These are phyloP conservation scores for Philopotamus ludificatus DNA, from an alignment of 1,140 invertebrate genomes.

Conservation along the genomic window DNA sequence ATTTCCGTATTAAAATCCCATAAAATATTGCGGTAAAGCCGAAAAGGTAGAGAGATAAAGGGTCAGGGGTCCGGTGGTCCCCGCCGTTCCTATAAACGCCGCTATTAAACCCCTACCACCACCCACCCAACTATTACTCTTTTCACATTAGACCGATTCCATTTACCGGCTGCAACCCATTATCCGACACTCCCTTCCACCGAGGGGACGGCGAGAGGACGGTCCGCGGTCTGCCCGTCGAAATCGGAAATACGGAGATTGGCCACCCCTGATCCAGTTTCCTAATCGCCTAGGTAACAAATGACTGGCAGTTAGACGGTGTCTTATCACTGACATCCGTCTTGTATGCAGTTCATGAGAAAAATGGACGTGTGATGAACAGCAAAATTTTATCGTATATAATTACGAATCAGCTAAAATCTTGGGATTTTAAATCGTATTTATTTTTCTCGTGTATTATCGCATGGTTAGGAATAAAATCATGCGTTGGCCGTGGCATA, in stretches of 20 bases:
- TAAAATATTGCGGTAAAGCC: constrained; percentile 38
- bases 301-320: constrained; percentile 27
- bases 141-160: constrained; percentile 23
- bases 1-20: constrained; percentile 41
- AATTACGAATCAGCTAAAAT: too few relatives aligned
- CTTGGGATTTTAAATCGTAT: too few relatives aligned
- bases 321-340: constrained; percentile 17
- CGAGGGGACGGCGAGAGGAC: neutral
- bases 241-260: neutral
- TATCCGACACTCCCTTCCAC: neutral
- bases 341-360: constrained; percentile 27
- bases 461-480: too few relatives aligned
- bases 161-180: neutral
- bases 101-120: constrained; percentile 37
- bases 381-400: too few relatives aligned
- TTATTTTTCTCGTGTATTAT: too few relatives aligned
- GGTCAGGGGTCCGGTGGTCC: neutral
- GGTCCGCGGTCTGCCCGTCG: neutral
- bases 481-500: too few relatives aligned
- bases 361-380: constrained; percentile 7
- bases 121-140: constrained; percentile 41
- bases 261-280: too few relatives aligned
- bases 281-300: constrained; percentile 37
- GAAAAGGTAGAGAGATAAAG: constrained; percentile 34
- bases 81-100: constrained; percentile 34